These are phyloP conservation scores for Empis stercorea DNA, from an alignment of 2,888 invertebrate species.

Conservation along the genomic window DNA sequence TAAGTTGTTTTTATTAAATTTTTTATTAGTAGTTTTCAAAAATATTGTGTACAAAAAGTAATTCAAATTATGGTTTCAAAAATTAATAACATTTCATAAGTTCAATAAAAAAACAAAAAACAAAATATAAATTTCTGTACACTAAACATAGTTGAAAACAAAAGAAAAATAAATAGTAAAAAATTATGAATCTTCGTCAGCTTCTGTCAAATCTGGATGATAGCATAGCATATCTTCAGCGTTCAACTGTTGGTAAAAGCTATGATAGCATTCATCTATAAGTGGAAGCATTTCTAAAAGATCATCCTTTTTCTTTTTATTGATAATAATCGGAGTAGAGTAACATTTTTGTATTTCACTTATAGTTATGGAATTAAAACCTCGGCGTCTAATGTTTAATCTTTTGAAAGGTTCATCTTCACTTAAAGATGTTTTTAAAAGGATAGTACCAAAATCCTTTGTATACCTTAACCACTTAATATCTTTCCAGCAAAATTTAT, in stretches of 20 bases:
- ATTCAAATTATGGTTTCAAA: no score
- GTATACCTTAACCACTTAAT: neutral
- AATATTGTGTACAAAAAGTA: no score
- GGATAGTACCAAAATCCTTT: neutral
- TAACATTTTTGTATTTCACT: neutral
- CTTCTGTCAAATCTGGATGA: neutral
- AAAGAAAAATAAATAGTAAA: no score
- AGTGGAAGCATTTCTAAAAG: conserved; percentile 1
- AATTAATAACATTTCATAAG: no score
- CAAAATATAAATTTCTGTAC: no score
- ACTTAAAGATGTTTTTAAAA: conserved; percentile 14
- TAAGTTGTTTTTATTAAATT: no score
- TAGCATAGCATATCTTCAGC: neutral
- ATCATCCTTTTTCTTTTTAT: conserved; percentile 3
- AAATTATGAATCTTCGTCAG: neutral
- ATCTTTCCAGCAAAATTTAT: neutral
- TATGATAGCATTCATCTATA: neutral
- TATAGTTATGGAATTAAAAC: neutral
- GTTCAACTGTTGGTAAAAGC: neutral
- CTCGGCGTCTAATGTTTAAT: neutral
- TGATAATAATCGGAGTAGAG: neutral
- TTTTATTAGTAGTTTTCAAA: no score
- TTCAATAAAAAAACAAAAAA: no score
- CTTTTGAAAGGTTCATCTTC: no score
- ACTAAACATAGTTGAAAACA: no score